A percentile compares a stretch with the other conserved stretches of the same genome.
Conservation (phyloP, 2,797 vertebrate genomes). For the Rallus crepitans region DNA sequence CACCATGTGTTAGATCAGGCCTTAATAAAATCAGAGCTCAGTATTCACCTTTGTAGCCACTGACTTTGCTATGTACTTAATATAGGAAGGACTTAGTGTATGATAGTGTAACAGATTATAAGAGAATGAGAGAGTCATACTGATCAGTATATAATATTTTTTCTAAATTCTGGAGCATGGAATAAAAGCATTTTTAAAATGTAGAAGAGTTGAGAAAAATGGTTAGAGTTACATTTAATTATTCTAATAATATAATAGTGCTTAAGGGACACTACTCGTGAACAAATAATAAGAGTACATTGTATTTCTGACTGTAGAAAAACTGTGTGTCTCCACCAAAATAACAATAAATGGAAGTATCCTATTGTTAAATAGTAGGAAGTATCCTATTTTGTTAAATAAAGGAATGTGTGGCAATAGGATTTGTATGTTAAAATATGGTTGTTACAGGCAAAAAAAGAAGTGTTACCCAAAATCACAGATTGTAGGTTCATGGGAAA, state of each 20-base stretch:
- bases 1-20: background rate
- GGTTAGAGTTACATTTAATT: background rate
- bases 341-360: background rate
- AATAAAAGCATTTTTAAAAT: background rate
- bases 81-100: background rate
- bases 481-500: conserved; percentile 38
- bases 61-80: background rate
- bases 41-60: background rate
- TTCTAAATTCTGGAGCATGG: background rate
- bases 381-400: background rate
- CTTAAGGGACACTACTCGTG: background rate
- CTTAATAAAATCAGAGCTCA: background rate
- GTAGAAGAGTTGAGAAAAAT: background rate
- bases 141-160: background rate
- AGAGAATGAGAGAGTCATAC: background rate
- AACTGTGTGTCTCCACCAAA: background rate
- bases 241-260: background rate
- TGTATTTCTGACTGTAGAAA: background rate
- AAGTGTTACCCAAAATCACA: background rate
- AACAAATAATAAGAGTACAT: background rate
- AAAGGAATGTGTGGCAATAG: background rate
- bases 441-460: background rate
- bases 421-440: background rate
- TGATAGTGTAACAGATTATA: background rate
- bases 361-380: background rate